Percentiles rank a stretch among this genome's conserved stretches.
phyloP scores from a whole-genome alignment of 2,797 vertebrate species.

The Xenops minutus region DNA sequence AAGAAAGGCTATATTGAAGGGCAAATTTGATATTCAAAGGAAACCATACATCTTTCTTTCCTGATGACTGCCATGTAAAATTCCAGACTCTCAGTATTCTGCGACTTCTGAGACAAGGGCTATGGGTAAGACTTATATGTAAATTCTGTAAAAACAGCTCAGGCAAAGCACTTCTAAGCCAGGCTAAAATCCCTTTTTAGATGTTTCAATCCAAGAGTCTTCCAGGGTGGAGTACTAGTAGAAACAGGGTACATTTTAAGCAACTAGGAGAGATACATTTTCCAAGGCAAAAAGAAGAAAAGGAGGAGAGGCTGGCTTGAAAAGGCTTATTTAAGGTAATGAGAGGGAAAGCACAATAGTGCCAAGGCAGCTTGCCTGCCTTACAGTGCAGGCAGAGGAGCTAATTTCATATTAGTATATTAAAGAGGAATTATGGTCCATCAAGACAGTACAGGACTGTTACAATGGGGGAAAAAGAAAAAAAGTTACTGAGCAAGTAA shows the following conservation, averaged over 20 bases:
- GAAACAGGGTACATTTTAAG: not conserved
- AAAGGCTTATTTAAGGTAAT: not conserved
- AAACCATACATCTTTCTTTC: not conserved
- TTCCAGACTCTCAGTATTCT: not conserved
- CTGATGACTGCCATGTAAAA: not conserved
- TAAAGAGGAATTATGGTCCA: not conserved
- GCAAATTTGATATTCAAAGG: not conserved
- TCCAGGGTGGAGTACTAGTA: not conserved
- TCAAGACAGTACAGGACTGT: not conserved
- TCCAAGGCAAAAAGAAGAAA: not conserved
- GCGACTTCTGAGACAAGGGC: not conserved
- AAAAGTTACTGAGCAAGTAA: not conserved
- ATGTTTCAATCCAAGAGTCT: not conserved
- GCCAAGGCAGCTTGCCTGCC: not conserved
- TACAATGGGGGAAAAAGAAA: not conserved
- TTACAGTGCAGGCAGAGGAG: not conserved
- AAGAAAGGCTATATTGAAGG: not conserved
- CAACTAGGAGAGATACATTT: not conserved
- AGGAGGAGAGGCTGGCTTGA: not conserved
- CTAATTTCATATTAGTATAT: not conserved
- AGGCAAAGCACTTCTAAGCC: not conserved
- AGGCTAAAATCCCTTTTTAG: not conserved
- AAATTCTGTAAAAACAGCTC: not conserved
- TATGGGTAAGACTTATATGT: not conserved
- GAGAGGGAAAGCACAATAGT: not conserved